Evolutionary conservation across 2,888 invertebrate genomes (phyloP).

Genomic region (Melanchra persicariae): DNA sequence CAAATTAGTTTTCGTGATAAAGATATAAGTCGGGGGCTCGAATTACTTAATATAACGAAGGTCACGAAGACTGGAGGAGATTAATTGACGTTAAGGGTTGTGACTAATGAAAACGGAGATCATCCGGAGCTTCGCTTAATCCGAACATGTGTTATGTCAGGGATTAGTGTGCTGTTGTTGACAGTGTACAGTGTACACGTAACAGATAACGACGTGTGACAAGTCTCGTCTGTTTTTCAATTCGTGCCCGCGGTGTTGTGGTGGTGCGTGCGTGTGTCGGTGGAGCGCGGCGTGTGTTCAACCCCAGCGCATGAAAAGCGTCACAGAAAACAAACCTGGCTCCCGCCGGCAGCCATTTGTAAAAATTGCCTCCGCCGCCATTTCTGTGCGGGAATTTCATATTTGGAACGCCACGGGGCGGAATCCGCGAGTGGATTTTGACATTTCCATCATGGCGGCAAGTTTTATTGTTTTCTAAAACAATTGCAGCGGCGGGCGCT

Average conservation of each 20-base stretch:
- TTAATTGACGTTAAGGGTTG: conserved; percentile 46
- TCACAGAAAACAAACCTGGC: conserved; percentile 79
- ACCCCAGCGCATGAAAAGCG: conserved; percentile 70
- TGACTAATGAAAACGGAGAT: conserved; percentile 42
- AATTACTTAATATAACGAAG: conserved; percentile 74
- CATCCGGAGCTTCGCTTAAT: conserved; percentile 14
- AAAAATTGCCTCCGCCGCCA: conserved; percentile 90
- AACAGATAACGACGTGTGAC: conserved; percentile 23
- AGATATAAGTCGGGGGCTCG: conserved; percentile 75
- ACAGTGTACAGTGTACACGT: conserved; percentile 9
- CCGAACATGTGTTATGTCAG: conserved; percentile 17
- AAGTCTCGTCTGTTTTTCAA: conserved; percentile 32
- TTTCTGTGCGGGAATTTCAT: conserved; percentile 89
- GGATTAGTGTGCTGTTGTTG: conserved; percentile 6
- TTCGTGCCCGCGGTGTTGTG: conserved; percentile 54
- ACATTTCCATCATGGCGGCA: conserved; percentile 85
- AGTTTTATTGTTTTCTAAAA: conserved; percentile 88
- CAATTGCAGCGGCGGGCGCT: conserved; percentile 75
- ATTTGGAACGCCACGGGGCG: conserved; percentile 88
- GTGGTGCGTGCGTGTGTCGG: conserved; percentile 31
- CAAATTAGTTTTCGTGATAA: conserved; percentile 83
- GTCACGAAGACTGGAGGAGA: conserved; percentile 61
- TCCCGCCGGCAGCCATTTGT: conserved; percentile 89
- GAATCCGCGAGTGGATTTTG: conserved; percentile 82
- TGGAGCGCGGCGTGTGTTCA: conserved; percentile 33